Evolutionary conservation across 1,140 invertebrate species (phyloP), one percentile per base, ranked within the genome.

Genomic region (Acromyrmex heyeri): DNA sequence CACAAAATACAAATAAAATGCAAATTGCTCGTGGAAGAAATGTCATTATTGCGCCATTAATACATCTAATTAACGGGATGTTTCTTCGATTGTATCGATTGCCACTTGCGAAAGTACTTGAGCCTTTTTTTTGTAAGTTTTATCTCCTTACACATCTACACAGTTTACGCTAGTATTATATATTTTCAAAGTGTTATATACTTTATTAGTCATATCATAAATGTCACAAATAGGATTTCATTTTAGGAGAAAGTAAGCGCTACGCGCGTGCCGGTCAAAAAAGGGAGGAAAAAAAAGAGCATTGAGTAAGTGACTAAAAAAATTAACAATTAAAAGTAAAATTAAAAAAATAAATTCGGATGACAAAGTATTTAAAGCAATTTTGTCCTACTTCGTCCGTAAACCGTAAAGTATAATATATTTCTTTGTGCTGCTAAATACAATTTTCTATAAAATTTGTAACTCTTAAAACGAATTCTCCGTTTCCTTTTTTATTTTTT

Each of bases 81-180:
- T 62, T 75, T 75, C 62, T 73, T 50, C 27, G 14, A 30, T 38
- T 21, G 67, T 83, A 57, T 34, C 79, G n/a, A 30, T 50, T 73
- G 79, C 79, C 79, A 83, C 59, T 75, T 61, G 38, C 79, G 69
- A 61, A 75, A 62, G 79, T 83, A 83, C 79, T 83, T 75, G 79
- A 83, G 79, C 57, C 0, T 73, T 57, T 48, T 69, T 24, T 69
- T 24, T 12, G n/a, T 24, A 53, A 44, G 16, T 73, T 61, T n/a
- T 34, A 38, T 18, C 12, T 27, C 2, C 50, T 82, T 61, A 69
- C 30, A 67, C 77, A 55, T n/a, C 21, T 55, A 65, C 38, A 55
- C 4, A 83, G 55, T 55, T 62, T 75, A 59, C 27, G 8, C 57
- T 48, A 75, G 59, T 62, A 61, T 75, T 69, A 34, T 57, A 16